Conservation (phyloP, 1,140 invertebrate genomes). For the Sitobion miscanthi region DNA sequence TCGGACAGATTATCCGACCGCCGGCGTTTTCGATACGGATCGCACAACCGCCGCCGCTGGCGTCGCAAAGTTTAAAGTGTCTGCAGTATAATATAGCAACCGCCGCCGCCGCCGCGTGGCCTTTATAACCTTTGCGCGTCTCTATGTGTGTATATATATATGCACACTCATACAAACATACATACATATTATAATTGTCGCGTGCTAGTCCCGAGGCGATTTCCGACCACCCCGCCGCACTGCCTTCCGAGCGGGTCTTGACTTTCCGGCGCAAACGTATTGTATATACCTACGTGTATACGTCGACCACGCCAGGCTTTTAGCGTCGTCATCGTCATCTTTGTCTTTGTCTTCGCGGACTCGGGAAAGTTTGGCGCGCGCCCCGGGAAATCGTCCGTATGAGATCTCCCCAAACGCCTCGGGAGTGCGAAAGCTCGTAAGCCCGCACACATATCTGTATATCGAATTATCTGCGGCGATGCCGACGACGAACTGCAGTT, state of each 20-base stretch:
- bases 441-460: not conserved
- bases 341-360: not conserved
- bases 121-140: not conserved
- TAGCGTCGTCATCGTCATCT: not conserved
- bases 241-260: not conserved
- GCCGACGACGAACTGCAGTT: not conserved
- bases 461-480: not conserved
- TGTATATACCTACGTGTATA: not conserved
- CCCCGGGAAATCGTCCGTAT: not conserved
- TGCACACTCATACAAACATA: no score
- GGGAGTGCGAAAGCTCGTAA: not conserved
- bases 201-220: not conserved
- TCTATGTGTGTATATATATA: not conserved
- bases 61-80: constrained; percentile 41
- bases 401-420: not conserved
- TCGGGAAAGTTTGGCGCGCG: not conserved
- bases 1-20: constrained; percentile 49
- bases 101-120: not conserved
- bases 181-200: not conserved
- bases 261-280: not conserved
- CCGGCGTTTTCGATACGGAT: constrained; percentile 19
- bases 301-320: not conserved
- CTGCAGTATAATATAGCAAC: not conserved
- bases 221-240: not conserved
- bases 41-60: not conserved